A percentile compares a stretch with the other conserved stretches of the same genome.
phyloP scores from a whole-genome alignment of 2,113 vertebrate species.

The Ovibos moschatus region DNA sequence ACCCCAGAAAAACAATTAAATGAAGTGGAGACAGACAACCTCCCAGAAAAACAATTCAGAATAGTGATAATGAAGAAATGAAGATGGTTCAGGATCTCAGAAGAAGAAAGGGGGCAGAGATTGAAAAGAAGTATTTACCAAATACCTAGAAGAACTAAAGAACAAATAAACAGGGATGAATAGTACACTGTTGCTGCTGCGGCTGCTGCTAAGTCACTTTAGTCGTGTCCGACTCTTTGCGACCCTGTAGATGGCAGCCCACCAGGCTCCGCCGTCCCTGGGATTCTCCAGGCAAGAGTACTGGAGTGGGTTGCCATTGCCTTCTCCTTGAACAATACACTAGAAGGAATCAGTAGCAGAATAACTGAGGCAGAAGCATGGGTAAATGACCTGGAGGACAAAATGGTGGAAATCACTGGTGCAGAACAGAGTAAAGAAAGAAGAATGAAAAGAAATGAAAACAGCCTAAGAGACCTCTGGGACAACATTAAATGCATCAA shows the following conservation, averaged over 20 bases:
- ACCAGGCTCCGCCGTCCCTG: accelerated
- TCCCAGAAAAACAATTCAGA: not conserved
- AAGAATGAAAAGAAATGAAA: not conserved
- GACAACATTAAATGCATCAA: not conserved
- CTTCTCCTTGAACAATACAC: not conserved
- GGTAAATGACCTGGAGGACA: not conserved
- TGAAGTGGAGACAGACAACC: not conserved
- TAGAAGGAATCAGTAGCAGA: not conserved
- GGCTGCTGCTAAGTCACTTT: too few species aligned
- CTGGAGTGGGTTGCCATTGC: too few species aligned
- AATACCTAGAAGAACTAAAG: not conserved
- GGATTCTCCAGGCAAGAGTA: too few species aligned
- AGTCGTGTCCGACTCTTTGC: too few species aligned
- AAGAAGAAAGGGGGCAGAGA: not conserved
- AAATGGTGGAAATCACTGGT: not conserved
- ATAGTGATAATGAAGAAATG: not conserved
- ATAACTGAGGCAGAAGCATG: not conserved
- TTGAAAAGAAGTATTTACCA: not conserved
- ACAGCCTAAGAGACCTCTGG: not conserved
- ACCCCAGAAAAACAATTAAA: not conserved
- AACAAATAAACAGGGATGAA: not conserved
- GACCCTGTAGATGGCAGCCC: accelerated
- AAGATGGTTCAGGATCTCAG: not conserved
- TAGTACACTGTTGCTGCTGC: not conserved
- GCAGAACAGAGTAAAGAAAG: not conserved